A percentile compares a stretch with the other conserved stretches of the same genome.
These are phyloP conservation scores for Achatina immaculata DNA, from an alignment of 1,140 invertebrate genomes.

Conservation along the genomic window DNA sequence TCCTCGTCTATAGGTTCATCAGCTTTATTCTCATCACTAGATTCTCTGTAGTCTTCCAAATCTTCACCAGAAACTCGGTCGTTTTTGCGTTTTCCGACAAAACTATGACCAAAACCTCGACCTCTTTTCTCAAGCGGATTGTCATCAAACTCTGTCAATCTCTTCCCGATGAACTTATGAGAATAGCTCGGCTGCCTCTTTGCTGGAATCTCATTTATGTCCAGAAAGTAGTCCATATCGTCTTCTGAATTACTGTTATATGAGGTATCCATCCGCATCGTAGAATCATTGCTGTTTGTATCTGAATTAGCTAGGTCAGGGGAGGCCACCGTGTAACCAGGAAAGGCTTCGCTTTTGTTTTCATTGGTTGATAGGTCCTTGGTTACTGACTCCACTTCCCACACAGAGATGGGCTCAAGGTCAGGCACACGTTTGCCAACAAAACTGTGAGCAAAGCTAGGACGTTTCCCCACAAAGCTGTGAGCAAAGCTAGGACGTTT, in stretches of 20 bases:
- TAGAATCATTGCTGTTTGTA: background rate
- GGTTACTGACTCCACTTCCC: background rate
- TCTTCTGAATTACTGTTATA: no score
- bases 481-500: background rate
- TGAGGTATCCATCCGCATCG: no score
- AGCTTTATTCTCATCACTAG: no score
- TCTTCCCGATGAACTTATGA: background rate
- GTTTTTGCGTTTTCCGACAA: background rate
- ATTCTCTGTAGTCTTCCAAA: background rate
- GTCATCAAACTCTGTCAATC: no score
- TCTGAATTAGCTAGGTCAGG: background rate
- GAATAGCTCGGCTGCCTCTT: background rate
- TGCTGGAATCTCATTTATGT: background rate
- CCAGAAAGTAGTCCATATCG: no score
- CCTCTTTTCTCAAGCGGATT: no score
- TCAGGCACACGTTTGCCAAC: background rate
- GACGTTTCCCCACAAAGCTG: constrained; percentile 7
- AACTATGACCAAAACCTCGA: constrained; percentile 3
- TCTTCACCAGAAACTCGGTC: background rate
- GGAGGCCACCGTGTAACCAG: background rate
- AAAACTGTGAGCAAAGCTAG: background rate
- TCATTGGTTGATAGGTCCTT: background rate
- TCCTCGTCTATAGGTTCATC: background rate
- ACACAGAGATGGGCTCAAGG: background rate
- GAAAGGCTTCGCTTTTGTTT: background rate